phyloP scores from a whole-genome alignment of 2,888 invertebrate genomes.

The Altica lythri region DNA sequence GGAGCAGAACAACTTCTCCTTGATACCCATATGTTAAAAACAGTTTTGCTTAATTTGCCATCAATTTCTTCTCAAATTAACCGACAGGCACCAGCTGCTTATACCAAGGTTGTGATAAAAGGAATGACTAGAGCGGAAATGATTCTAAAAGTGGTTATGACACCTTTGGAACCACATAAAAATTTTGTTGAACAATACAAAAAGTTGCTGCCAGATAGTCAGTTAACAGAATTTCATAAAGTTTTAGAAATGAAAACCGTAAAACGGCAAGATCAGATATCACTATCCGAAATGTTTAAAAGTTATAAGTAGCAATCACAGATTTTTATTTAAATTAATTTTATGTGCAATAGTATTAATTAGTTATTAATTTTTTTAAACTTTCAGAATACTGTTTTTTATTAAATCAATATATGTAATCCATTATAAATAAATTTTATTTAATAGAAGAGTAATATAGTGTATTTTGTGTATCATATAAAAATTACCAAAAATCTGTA shows the following conservation, averaged over 20 bases:
- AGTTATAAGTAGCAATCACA: conserved; percentile 38
- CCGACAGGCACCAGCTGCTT: conserved; percentile 87
- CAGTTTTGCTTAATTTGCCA: conserved; percentile 91
- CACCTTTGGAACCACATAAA: conserved; percentile 79
- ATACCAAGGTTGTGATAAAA: conserved; percentile 71
- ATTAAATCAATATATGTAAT: no score
- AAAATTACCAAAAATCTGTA: no score
- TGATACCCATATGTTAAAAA: conserved; percentile 93
- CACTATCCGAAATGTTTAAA: conserved; percentile 64
- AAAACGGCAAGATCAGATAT: conserved; percentile 63
- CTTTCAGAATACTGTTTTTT: not conserved
- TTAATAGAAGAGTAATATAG: no score
- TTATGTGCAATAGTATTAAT: not conserved
- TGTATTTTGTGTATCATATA: no score
- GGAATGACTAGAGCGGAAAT: conserved; percentile 98
- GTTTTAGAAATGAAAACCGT: conserved; percentile 93
- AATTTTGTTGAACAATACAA: conserved; percentile 88
- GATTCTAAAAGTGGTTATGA: conserved; percentile 98
- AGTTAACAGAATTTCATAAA: conserved; percentile 88
- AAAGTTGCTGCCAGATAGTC: conserved; percentile 87
- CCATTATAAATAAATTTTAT: no score
- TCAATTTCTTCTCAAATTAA: conserved; percentile 88
- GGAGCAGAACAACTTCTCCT: conserved; percentile 94
- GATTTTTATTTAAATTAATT: not conserved
- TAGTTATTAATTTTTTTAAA: no score